Base-by-base conservation (phyloP, 2,113 vertebrate species). In the Acrocephalus arundinaceus region DNA sequence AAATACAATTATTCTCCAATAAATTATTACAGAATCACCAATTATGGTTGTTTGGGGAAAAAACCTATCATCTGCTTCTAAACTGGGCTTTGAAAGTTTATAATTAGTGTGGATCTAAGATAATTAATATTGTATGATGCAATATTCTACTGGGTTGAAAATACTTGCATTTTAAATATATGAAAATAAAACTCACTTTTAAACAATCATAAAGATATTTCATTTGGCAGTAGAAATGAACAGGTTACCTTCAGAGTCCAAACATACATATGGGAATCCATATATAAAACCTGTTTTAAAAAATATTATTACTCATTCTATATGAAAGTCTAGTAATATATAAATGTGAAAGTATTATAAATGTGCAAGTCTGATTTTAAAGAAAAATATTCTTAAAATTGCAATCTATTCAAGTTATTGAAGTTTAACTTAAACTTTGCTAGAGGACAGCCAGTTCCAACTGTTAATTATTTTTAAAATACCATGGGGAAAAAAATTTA, bases 401-500 rank as follows among this genome's bases (percentile, higher is more conserved):
- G 18, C 35, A 45, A 30, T 35, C 14, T 63, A 87, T 68, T 57
- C 10, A 65, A 45, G 45, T 51, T 37, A 79, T 7, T 16, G 15
- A 87, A 95, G 58, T 25, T 72, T n/a, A 81, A 87, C 35, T 86
- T 82, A 55, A 91, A 81, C 43, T 51, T 73, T 66, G 28, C 54
- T 39, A 46, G 65, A 76, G 24, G 51, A 91, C 24, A 82, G 52
- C 15, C 27, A 66, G 17, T 76, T 87, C 54, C 54, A 73, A 75
- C 22, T 5, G 6, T 49, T 85, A 75, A 55, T 73, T 83, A 73
- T 87, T 91, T 91, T 93, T 62, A 73, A 92, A 94, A 87, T 41
- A 87, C 9, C 31, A 82, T 21, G 30, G 30, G 30, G 27, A 35
- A 86, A 89, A 81, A 75, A 75, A 4, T 1, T 35, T 52, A 76